phyloP scores from a whole-genome alignment of 2,113 vertebrate genomes.

The Gambusia holbrooki region DNA sequence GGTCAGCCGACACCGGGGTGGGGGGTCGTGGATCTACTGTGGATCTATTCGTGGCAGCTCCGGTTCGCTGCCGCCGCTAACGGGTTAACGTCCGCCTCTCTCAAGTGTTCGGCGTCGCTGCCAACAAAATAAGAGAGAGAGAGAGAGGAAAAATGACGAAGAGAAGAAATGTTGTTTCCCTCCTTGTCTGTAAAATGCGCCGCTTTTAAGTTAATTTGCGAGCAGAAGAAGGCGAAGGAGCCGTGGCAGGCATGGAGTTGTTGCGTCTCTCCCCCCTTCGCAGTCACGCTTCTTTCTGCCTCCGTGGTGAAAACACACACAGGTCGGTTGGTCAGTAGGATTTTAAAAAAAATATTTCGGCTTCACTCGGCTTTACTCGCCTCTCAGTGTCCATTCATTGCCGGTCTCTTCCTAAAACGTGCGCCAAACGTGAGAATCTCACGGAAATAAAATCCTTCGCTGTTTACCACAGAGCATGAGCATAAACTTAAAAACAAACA shows the following conservation, averaged over 20 bases:
- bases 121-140: neutral
- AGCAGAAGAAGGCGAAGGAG: conserved; percentile 39
- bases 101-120: conserved; percentile 41
- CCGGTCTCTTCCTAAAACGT: neutral
- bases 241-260: conserved; percentile 32
- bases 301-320: conserved; percentile 59
- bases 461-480: neutral
- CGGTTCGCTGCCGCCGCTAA: conserved; percentile 35
- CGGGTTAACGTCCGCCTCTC: conserved; percentile 50
- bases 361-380: conserved; percentile 67
- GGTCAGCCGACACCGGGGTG: conserved; percentile 35
- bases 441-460: neutral
- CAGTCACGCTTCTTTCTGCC: conserved; percentile 72
- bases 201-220: conserved; percentile 39
- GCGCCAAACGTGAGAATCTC: neutral
- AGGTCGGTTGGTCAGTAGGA: conserved; percentile 70
- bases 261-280: conserved; percentile 40
- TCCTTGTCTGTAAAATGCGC: conserved; percentile 13
- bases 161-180: conserved; percentile 16
- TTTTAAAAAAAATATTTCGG: conserved; percentile 52
- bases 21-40: conserved; percentile 33
- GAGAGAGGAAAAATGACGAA: neutral
- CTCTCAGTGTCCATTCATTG: conserved; percentile 47
- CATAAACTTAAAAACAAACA: conserved; percentile 10
- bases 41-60: conserved; percentile 67